Conservation (phyloP, 2,113 vertebrate species). For the Centropus bengalensis region DNA sequence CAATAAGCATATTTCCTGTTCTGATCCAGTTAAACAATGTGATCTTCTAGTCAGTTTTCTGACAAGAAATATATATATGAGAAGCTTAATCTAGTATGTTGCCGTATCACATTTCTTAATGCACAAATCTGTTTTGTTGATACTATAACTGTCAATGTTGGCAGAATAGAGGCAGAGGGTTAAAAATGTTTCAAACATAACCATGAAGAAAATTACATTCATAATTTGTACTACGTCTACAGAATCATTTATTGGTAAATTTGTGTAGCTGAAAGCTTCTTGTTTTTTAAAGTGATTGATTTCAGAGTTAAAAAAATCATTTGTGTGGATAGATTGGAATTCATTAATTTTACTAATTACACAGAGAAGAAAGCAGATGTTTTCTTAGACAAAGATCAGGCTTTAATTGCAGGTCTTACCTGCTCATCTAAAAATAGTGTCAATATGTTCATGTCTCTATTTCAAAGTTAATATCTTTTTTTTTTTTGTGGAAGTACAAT, state of each 20-base stretch:
- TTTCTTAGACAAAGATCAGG: constrained; percentile 79
- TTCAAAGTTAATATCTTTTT: constrained; percentile 35
- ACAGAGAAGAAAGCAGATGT: constrained; percentile 85
- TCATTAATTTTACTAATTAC: constrained; percentile 89
- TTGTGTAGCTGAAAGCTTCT: constrained; percentile 50
- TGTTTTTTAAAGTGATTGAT: constrained; percentile 81
- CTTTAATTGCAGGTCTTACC: constrained; percentile 81
- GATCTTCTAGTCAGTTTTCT: background rate
- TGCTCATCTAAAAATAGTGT: constrained; percentile 81
- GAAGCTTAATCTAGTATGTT: background rate
- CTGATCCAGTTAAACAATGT: background rate
- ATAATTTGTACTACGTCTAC: constrained; percentile 32
- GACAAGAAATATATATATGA: background rate
- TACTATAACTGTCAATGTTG: background rate
- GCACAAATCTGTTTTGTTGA: background rate
- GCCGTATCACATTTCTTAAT: background rate
- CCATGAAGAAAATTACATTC: background rate
- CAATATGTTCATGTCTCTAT: constrained; percentile 49
- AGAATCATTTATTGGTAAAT: constrained; percentile 65
- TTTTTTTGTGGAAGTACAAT: constrained; percentile 2
- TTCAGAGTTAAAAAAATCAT: constrained; percentile 81
- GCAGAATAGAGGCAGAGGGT: background rate
- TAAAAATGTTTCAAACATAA: constrained; percentile 4
- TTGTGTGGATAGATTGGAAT: constrained; percentile 84
- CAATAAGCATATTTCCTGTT: background rate